phyloP scores from a whole-genome alignment of 2,797 vertebrate species.

The Peromyscus attwateri region DNA sequence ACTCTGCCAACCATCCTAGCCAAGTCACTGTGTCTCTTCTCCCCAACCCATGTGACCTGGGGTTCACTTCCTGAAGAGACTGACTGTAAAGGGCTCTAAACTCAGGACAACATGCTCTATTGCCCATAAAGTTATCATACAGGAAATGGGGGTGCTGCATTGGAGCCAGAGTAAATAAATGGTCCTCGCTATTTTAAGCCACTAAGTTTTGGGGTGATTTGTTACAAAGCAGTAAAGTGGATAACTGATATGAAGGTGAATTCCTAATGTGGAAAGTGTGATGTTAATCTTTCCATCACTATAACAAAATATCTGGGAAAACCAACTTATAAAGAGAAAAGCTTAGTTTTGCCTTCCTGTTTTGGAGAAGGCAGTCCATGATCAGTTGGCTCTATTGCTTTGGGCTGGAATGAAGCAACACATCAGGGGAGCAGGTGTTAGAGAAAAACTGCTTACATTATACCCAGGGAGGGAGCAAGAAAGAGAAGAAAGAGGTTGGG shows the following conservation, averaged over 20 bases:
- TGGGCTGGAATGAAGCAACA: background rate
- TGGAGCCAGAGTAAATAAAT: constrained; percentile 1
- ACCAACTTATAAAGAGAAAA: background rate
- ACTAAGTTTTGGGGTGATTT: background rate
- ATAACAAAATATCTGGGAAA: background rate
- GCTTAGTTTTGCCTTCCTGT: background rate
- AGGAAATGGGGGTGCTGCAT: background rate
- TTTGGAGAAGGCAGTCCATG: background rate
- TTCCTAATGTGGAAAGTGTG: background rate
- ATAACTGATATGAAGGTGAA: background rate
- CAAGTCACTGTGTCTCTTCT: background rate
- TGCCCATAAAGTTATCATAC: background rate
- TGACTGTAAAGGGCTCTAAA: background rate
- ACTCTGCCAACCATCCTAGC: background rate
- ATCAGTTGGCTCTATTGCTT: background rate
- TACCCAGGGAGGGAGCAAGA: background rate
- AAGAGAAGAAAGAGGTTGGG: background rate
- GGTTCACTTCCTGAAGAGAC: background rate
- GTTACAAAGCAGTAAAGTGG: background rate
- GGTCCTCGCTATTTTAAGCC: constrained; percentile 14
- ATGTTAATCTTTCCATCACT: background rate
- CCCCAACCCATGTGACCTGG: background rate
- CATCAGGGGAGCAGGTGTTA: background rate
- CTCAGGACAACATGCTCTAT: background rate
- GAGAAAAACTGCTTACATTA: background rate